Base-by-base conservation (phyloP, 2,797 vertebrate species). In the Clarias laeviceps region DNA sequence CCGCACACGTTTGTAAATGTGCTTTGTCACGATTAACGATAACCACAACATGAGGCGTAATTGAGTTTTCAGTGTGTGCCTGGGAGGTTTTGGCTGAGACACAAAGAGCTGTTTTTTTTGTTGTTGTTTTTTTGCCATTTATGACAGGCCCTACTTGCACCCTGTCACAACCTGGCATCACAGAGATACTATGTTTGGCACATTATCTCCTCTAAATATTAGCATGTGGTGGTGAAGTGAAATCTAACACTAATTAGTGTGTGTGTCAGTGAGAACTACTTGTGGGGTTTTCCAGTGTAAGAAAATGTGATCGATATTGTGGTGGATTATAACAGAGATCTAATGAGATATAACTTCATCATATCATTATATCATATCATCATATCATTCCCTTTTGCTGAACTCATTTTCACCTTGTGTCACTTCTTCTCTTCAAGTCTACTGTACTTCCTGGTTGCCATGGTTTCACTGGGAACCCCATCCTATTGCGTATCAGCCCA, bases 51-150 rank as follows among this genome's bases (percentile, higher is more conserved):
- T 85, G 68, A 17, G 59, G 77, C 82, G 18, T 88, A 85, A 90
- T 87, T 87, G 74, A 66, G 72, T 88, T 88, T 82, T 86, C 73
- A 89, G 86, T 81, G 34, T 64, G 40, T 70, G 90, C 66, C 83
- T 73, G 54, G 80, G 72, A 70, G 72, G 11, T 83, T 87, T 74
- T 40, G 72, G 82, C 77, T 0, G 40, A 73, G 61, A 86, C 17
- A 89, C 65, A 50, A 73, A 45, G 32, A 54, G 70, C 50, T 79
- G 57, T 65, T 27, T 79, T 87, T 32, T 77, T 88, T 12, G 1
- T 50, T 79, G 45, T 69, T 32, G 76, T 87, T 32, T 77, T 88
- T 12, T 50, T 65, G 77, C 89, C 45, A 88, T 85, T 64, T 85
- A 87, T 88, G 80, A 86, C 77, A 82, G 69, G 82, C 12, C 73